Evolutionary conservation across 1,140 invertebrate genomes (phyloP), one percentile per base, ranked within the genome.

Genomic region (Phthorimaea operculella): DNA sequence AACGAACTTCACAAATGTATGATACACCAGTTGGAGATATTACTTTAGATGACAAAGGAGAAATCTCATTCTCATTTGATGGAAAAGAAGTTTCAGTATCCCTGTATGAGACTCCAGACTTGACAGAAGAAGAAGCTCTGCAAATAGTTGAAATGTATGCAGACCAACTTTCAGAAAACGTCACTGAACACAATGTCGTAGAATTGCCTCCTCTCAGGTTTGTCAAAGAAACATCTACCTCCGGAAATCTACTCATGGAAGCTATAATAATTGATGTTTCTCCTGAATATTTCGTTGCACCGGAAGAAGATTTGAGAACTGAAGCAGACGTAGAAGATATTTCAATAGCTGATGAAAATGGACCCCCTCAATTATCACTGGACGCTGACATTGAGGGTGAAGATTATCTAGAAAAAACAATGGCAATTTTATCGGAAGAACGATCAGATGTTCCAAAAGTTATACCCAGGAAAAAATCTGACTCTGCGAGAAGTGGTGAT

Each of bases 61-160:
- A 95, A 74, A 90, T 96, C 11, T 95, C 94, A 0, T 94, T 96
- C 69, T 94, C 93, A 5, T 95, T 96, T 61, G 95, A 96, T 72
- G 95, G 95, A 6, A 95, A 94, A 85, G 94, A 96, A 85, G 93
- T 96, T 0, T 96, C 94, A 0, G 93, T 96, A 0, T 96, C 94
- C 7, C 80, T 96, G 1, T 96, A 96, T 71, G 94, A 96, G 87
- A 96, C 95, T 1, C 94, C 94, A 0, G 95, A 97, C 85, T 86
- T 96, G 12, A 96, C 94, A 0, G 94, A 96, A 85, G 93, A 96
- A 76, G 94, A 97, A 86, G 95, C 94, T 0, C 83, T 96, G 11
- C 92, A 96, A 80, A 95, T 97, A 67, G 92, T 96, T 0, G 94
- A 97, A 87, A 96, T 96, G 93, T 97, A 96, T 80, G 94, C 94